A percentile compares a stretch with the other conserved stretches of the same genome.
These are phyloP conservation scores for Zygogramma bicolorata DNA, from an alignment of 2,888 invertebrate genomes.

Conservation along the genomic window DNA sequence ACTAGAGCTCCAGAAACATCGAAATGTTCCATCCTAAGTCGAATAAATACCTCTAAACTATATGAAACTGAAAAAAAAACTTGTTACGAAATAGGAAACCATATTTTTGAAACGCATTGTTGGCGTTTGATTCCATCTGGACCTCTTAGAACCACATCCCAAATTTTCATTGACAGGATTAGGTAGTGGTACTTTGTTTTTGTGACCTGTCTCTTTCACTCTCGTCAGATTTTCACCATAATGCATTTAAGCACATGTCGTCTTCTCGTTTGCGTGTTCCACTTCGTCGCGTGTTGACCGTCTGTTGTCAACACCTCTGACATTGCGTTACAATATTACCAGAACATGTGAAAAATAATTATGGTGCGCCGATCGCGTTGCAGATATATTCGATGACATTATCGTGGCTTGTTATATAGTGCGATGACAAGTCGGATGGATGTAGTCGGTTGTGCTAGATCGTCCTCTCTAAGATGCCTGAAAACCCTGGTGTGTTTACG, in stretches of 20 bases:
- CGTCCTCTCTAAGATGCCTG: background rate
- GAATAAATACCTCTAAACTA: too few relatives aligned
- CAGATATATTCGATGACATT: conserved; percentile 16
- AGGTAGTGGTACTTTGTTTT: too few relatives aligned
- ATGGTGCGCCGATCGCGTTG: conserved; percentile 3
- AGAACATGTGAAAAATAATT: conserved; percentile 19
- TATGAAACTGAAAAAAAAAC: too few relatives aligned
- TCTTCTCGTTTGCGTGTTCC: conserved; percentile 47
- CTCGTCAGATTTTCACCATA: background rate
- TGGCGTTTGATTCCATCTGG: too few relatives aligned
- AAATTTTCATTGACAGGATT: too few relatives aligned
- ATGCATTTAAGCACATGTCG: conserved; percentile 50
- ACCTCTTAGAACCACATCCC: too few relatives aligned
- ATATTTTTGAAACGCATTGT: too few relatives aligned
- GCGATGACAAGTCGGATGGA: conserved; percentile 13
- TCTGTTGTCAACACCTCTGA: conserved; percentile 52
- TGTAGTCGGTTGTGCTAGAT: background rate
- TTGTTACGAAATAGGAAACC: too few relatives aligned
- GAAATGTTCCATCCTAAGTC: too few relatives aligned
- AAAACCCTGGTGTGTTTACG: too few relatives aligned
- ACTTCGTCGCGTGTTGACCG: conserved; percentile 44
- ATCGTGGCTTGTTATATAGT: conserved; percentile 18
- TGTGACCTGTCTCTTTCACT: too few relatives aligned
- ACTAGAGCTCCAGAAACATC: too few relatives aligned
- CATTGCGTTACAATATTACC: conserved; percentile 43